phyloP scores from a whole-genome alignment of 2,888 invertebrate genomes.

The Leucozona laternaria region DNA sequence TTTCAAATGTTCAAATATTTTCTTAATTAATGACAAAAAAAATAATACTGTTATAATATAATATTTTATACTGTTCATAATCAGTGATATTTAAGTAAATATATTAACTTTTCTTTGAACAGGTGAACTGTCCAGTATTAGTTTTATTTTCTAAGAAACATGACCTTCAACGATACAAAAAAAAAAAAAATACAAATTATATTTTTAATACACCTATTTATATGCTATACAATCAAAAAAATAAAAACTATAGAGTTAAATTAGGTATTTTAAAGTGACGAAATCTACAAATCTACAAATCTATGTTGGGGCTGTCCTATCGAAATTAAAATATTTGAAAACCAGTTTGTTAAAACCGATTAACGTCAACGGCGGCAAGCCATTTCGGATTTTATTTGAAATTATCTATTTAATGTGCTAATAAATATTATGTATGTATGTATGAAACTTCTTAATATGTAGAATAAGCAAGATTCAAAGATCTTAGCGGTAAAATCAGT shows the following conservation, averaged over 20 bases:
- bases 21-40: neutral
- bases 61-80: neutral
- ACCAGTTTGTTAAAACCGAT: neutral
- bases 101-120: neutral
- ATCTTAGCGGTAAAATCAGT: neutral
- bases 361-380: conserved; percentile 13
- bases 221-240: neutral
- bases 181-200: conserved; percentile 3
- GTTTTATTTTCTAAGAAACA: neutral
- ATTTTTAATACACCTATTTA: neutral
- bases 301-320: neutral
- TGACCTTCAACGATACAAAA: neutral
- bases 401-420: neutral
- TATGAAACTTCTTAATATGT: neutral
- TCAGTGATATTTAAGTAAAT: neutral
- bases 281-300: neutral
- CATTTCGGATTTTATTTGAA: neutral
- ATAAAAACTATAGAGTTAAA: neutral
- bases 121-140: neutral
- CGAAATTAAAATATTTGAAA: neutral
- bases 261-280: neutral
- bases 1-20: neutral
- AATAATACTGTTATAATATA: neutral
- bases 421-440: no score
- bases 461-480: neutral